Evolutionary conservation across 2,888 invertebrate genomes (phyloP).

Genomic region (Troides oblongomaculatus): DNA sequence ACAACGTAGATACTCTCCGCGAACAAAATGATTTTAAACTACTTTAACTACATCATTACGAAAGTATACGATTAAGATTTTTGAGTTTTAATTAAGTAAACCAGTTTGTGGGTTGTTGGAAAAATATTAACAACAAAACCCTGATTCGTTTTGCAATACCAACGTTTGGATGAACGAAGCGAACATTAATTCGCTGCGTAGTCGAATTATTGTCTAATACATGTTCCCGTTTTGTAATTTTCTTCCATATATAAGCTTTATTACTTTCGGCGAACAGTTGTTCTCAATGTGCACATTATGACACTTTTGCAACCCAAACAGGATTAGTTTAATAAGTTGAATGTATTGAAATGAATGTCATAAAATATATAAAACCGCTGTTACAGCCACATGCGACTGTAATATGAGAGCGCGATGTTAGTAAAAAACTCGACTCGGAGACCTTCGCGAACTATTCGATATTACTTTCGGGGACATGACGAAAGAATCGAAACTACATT

Average conservation of each 20-base stretch:
- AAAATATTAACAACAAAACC: too few species aligned
- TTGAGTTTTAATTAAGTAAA: too few species aligned
- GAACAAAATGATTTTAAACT: too few species aligned
- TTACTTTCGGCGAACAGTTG: slow-evolving; percentile 10
- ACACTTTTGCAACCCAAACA: slow-evolving; percentile 21
- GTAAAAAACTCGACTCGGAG: slow-evolving; percentile 29
- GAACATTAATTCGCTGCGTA: neutral
- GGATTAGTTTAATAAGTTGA: slow-evolving; percentile 26
- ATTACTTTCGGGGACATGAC: slow-evolving; percentile 21
- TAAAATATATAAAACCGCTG: slow-evolving; percentile 30
- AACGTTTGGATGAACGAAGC: neutral
- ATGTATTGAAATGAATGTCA: slow-evolving; percentile 27
- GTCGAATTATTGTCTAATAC: slow-evolving; percentile 1
- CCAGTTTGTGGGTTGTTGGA: too few species aligned
- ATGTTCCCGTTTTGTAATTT: neutral
- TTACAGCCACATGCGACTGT: slow-evolving; percentile 27
- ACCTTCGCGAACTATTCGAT: slow-evolving; percentile 28
- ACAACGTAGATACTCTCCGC: too few species aligned
- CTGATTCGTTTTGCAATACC: too few species aligned
- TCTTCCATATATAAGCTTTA: slow-evolving; percentile 1
- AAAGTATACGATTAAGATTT: too few species aligned
- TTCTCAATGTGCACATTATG: slow-evolving; percentile 21
- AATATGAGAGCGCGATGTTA: slow-evolving; percentile 27
- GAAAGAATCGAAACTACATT: slow-evolving; percentile 28
- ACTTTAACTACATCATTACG: too few species aligned